Evolutionary conservation across 2,888 invertebrate genomes (phyloP), one percentile per base, ranked within the genome.

Genomic region (Onthophagus sagittarius): DNA sequence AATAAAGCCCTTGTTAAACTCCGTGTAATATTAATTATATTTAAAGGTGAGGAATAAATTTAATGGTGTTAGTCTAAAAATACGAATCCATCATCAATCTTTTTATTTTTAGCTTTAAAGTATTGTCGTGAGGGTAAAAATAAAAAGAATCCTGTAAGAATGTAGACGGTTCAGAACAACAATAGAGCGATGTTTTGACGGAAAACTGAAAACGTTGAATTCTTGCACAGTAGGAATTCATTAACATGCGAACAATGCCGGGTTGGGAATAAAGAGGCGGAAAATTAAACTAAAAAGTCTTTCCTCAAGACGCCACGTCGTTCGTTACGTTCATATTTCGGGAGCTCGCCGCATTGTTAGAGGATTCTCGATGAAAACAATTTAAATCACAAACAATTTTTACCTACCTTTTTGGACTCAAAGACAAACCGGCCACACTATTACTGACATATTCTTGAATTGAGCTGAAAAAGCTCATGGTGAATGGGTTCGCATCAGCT

Each of bases 381-480:
- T 63, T 7, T 7, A 15, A 9, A 64, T 64, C 13, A 13, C 14
- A 14, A 11, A 11, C 9, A 9, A 23, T 64, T 64, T 64, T 33
- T n/a, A 78, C 82, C 82, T 80, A 86, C 85, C 86, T 80, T 81
- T 86, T 86, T 73, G 94, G 92, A 78, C 93, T 92, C 75, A 95
- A 86, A 76, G 91, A 92, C 79, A 95, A 86, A 81, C 92, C 94
- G 69, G 94, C 94, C 78, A 95, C 94, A 83, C 94, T 93, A 86
- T 93, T 94, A 82, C 92, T 94, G 84, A 95, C 94, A 85, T 94
- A 94, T 85, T 95, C 94, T 81, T 94, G 93, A 80, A 95, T 86
- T 63, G 94, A 93, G 84, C 92, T 92, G 85, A 95, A 91, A 88
- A 95, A 95, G 89, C 94, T 95, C 95, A 95, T 95, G 76, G 79